Percentiles rank a stretch among this genome's conserved stretches.
Evolutionary conservation across 2,113 vertebrate genomes (phyloP).

Genomic region (Nestor notabilis): DNA sequence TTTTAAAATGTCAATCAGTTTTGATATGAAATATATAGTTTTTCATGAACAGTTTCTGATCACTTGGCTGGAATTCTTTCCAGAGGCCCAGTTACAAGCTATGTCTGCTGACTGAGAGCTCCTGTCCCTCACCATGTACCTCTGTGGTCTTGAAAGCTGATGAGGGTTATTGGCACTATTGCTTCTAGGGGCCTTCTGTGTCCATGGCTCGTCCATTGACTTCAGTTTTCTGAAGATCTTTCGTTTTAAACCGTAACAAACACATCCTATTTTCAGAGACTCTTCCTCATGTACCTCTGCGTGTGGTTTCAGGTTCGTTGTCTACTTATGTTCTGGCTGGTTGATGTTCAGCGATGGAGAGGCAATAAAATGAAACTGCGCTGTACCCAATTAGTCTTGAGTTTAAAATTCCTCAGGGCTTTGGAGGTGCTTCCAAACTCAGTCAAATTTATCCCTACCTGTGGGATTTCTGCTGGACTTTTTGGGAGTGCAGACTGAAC

Average conservation of each 20-base stretch:
- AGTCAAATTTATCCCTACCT: background rate
- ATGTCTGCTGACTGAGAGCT: background rate
- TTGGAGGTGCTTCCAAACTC: background rate
- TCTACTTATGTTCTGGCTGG: background rate
- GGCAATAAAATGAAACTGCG: background rate
- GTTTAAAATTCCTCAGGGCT: background rate
- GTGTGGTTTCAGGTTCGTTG: background rate
- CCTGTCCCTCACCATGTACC: rapidly evolving
- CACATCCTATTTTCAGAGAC: background rate
- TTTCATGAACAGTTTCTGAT: background rate
- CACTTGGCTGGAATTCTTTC: background rate
- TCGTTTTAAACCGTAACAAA: background rate
- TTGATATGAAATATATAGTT: background rate
- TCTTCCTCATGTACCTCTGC: background rate
- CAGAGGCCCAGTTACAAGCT: background rate
- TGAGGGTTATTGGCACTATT: background rate
- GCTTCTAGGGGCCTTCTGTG: background rate
- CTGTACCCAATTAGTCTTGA: background rate
- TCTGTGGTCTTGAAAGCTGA: background rate
- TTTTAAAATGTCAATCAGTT: background rate
- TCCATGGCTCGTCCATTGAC: background rate
- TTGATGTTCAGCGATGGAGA: background rate
- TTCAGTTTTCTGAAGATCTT: background rate
- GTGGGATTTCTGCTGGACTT: background rate
- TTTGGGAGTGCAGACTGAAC: background rate